Conservation (phyloP, 1,140 invertebrate genomes). For the Paramacrobiotus metropolitanus region DNA sequence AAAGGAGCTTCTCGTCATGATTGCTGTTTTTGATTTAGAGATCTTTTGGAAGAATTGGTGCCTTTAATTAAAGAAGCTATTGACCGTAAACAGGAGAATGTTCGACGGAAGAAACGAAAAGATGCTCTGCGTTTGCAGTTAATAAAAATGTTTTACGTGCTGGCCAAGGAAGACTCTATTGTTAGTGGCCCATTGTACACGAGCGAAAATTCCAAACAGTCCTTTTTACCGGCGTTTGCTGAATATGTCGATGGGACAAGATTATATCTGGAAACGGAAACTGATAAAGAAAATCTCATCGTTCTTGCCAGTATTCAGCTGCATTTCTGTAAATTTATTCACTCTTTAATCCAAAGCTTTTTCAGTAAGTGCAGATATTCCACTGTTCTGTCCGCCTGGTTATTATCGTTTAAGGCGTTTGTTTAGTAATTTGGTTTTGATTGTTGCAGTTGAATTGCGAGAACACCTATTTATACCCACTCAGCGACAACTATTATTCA, state of each 20-base stretch:
- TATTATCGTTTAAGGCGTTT: too few relatives aligned
- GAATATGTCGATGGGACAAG: slow-evolving; percentile 87
- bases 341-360: slow-evolving; percentile 76
- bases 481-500: slow-evolving; percentile 58
- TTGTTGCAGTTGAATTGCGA: slow-evolving; percentile 68
- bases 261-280: slow-evolving; percentile 63
- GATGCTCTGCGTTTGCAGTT: slow-evolving; percentile 77
- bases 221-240: slow-evolving; percentile 41
- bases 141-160: slow-evolving; percentile 65
- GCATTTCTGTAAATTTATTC: slow-evolving; percentile 79
- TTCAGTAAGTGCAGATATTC: too few relatives aligned
- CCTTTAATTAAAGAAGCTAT: slow-evolving; percentile 75
- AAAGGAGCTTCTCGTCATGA: slow-evolving; percentile 1
- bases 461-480: slow-evolving; percentile 61
- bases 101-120: slow-evolving; percentile 55
- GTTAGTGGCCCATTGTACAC: background rate
- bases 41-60: slow-evolving; percentile 82
- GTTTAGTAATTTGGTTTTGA: too few relatives aligned
- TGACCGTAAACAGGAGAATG: slow-evolving; percentile 92
- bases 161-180: slow-evolving; percentile 46
- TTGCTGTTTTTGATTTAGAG: slow-evolving; percentile 31
- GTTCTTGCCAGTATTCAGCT: slow-evolving; percentile 55
- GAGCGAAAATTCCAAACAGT: background rate
- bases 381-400: too few relatives aligned
- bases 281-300: slow-evolving; percentile 46